phyloP scores from a whole-genome alignment of 2,797 vertebrate species.

The Chaenodraco wilsoni region DNA sequence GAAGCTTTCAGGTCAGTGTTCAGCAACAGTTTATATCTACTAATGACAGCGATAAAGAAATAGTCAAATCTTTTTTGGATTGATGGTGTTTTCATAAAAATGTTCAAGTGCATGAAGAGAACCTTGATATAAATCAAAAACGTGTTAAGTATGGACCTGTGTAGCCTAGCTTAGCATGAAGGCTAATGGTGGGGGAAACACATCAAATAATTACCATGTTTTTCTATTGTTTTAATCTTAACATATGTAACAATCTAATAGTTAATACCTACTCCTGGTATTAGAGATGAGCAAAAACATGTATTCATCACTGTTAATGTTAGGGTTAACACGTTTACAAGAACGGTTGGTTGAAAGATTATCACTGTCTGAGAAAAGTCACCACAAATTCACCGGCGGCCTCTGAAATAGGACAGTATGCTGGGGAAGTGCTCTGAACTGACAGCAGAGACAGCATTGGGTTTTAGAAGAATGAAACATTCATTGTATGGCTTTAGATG shows the following conservation, averaged over 20 bases:
- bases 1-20: neutral
- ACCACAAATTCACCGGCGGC: constrained; percentile 19
- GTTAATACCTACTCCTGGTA: neutral
- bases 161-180: constrained; percentile 4
- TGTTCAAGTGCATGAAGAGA: neutral
- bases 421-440: constrained; percentile 29
- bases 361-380: constrained; percentile 37
- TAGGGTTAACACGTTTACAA: constrained; percentile 22
- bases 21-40: neutral
- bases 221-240: neutral
- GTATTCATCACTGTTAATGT: neutral
- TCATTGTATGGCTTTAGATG: constrained; percentile 44
- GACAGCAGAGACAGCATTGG: constrained; percentile 8
- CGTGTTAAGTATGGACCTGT: neutral
- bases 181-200: neutral
- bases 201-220: neutral
- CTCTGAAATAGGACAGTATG: constrained; percentile 39
- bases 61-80: neutral
- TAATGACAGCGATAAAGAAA: neutral
- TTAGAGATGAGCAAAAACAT: neutral
- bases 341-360: constrained; percentile 28
- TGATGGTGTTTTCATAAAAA: neutral
- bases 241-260: neutral
- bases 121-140: neutral
- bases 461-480: constrained; percentile 44